Conservation (phyloP, 2,113 vertebrate genomes). For the human region GRCh38 chr5:104099001-104099500, state of each 20-base stretch:
- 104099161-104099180: background rate
- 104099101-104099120: no score
- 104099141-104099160: background rate
- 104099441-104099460: background rate
- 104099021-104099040: no score
- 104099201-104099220: background rate
- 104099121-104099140: background rate
- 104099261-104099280: background rate
- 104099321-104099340: background rate
- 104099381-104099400: background rate
- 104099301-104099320: background rate
- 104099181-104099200: background rate
- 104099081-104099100: no score
- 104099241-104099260: background rate
- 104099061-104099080: no score
- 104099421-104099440: background rate
- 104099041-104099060: no score
- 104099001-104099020: no score
- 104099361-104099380: background rate
- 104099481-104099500: accelerated
- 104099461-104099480: background rate
- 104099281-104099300: background rate
- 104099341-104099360: background rate
- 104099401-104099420: background rate
- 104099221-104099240: background rate